Percentiles rank a stretch among this genome's conserved stretches.
Evolutionary conservation across 2,797 vertebrate species (phyloP).

Genomic region (Phrynocephalus guinanensis): DNA sequence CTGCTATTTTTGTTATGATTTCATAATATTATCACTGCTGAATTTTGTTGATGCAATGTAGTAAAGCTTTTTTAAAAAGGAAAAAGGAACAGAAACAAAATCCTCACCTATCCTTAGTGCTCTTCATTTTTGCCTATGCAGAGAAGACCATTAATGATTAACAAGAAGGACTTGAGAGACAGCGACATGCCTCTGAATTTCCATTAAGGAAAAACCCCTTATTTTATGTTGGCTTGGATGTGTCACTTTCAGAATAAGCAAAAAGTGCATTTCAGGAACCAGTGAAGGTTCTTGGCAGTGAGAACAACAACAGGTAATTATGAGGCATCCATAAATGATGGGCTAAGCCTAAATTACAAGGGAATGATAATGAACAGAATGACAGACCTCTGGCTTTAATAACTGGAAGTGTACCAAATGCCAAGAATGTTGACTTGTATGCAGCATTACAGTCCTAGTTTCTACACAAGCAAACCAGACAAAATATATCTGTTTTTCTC

Average conservation of each 20-base stretch:
- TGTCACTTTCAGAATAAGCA: constrained; percentile 8
- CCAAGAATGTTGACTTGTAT: not conserved
- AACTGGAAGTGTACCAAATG: not conserved
- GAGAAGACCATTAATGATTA: not conserved
- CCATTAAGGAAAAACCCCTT: constrained; percentile 33
- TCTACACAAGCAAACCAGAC: not conserved
- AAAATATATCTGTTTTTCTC: not conserved
- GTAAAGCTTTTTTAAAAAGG: not conserved
- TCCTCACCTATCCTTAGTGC: not conserved
- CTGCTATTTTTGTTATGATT: not conserved
- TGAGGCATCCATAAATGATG: not conserved
- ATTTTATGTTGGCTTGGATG: constrained; percentile 33
- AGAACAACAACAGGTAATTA: constrained; percentile 21
- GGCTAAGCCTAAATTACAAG: constrained; percentile 15
- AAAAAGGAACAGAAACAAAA: not conserved
- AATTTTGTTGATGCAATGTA: not conserved
- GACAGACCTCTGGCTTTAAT: not conserved
- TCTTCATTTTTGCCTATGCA: not conserved
- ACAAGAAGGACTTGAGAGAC: not conserved
- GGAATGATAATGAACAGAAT: constrained; percentile 12
- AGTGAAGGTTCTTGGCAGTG: not conserved
- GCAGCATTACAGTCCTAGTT: not conserved
- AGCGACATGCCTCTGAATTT: constrained; percentile 32
- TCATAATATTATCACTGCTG: not conserved
- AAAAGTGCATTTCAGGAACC: constrained; percentile 23